These are phyloP conservation scores for Drosophila grimshawi DNA, from an alignment of 1,140 invertebrate genomes.

Conservation along the genomic window DNA sequence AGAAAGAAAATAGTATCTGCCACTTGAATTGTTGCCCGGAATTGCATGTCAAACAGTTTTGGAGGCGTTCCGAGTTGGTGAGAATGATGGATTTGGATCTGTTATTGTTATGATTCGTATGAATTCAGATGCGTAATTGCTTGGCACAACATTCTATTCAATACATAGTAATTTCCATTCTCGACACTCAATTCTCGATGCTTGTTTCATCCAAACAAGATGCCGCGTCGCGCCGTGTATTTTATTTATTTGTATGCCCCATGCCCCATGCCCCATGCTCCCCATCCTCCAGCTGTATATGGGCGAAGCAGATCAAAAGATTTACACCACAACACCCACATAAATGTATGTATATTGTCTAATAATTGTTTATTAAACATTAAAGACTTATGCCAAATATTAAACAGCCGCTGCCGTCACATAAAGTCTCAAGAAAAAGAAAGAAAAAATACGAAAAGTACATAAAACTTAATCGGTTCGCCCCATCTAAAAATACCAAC, in stretches of 20 bases:
- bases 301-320: constrained; percentile 46
- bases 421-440: constrained; percentile 32
- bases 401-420: constrained; percentile 65
- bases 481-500: constrained; percentile 45
- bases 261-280: not conserved
- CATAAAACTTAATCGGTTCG: constrained; percentile 67
- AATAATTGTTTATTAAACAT: constrained; percentile 84
- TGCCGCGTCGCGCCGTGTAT: constrained; percentile 2
- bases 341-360: constrained; percentile 57
- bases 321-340: constrained; percentile 47
- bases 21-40: constrained; percentile 53
- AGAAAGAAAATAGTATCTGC: constrained; percentile 17
- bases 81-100: constrained; percentile 70
- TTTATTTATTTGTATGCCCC: constrained; percentile 63
- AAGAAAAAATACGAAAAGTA: constrained; percentile 33
- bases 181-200: constrained; percentile 1
- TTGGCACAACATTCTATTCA: constrained; percentile 30
- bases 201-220: constrained; percentile 46
- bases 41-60: constrained; percentile 52
- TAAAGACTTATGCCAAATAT: constrained; percentile 64
- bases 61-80: constrained; percentile 12
- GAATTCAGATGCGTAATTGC: constrained; percentile 72
- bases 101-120: constrained; percentile 81
- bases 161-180: no score
- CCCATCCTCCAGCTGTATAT: not conserved